These are phyloP conservation scores for Neoniphon sammara DNA, from an alignment of 2,797 vertebrate species.

Conservation along the genomic window DNA sequence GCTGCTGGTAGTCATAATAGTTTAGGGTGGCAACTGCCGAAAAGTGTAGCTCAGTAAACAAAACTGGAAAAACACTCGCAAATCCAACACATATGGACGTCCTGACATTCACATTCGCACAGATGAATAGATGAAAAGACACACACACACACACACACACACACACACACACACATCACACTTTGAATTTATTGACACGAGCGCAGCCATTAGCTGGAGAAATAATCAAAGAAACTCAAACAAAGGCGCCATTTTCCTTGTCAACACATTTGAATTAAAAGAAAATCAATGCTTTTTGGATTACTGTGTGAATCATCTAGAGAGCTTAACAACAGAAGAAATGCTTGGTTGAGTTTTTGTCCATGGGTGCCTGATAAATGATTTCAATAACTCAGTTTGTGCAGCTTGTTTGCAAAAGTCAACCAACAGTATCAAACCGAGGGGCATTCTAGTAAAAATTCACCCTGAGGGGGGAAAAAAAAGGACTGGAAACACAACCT, in stretches of 20 bases:
- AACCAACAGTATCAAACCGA: constrained; percentile 29
- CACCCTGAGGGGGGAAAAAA: constrained; percentile 23
- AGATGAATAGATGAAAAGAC: constrained; percentile 13
- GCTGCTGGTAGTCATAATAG: constrained; percentile 37
- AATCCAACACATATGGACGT: constrained; percentile 14
- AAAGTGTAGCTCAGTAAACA: constrained; percentile 47
- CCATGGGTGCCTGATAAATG: constrained; percentile 4
- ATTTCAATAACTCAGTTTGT: constrained; percentile 62
- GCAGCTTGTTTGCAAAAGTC: constrained; percentile 48
- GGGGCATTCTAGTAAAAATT: constrained; percentile 30
- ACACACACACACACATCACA: constrained; percentile 31
- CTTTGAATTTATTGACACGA: constrained; percentile 55
- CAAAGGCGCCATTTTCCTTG: constrained; percentile 50
- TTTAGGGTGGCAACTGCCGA: constrained; percentile 46
- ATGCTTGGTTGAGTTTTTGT: constrained; percentile 10
- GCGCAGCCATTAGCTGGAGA: constrained; percentile 41
- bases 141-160: constrained; percentile 20
- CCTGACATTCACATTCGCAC: constrained; percentile 12
- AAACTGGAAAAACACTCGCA: constrained; percentile 16
- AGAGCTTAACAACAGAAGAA: constrained; percentile 33
- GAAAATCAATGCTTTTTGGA: constrained; percentile 26
- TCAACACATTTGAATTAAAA: constrained; percentile 40
- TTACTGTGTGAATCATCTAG: constrained; percentile 39
- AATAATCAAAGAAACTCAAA: constrained; percentile 52
- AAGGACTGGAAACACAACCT: constrained; percentile 34